phyloP scores from a whole-genome alignment of 2,888 invertebrate genomes.

The Hirudinaria manillensis region DNA sequence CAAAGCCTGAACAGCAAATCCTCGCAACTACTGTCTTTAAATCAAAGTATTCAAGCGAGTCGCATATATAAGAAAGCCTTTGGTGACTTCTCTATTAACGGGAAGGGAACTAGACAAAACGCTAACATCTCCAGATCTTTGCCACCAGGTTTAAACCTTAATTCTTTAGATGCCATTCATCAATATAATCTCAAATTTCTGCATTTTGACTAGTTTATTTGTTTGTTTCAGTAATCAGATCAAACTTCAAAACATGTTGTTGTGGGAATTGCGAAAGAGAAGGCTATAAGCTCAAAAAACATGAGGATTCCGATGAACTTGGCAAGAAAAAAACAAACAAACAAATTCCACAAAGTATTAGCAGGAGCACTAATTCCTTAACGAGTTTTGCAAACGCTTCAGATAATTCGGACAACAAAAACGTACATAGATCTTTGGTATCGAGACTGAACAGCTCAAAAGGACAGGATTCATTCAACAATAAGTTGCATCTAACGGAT shows the following conservation, averaged over 20 bases:
- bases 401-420: no score
- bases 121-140: neutral
- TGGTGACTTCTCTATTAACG: neutral
- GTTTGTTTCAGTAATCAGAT: neutral
- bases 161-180: neutral
- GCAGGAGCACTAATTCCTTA: no score
- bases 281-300: no score
- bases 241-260: neutral
- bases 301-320: no score
- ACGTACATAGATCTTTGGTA: no score
- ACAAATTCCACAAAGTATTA: no score
- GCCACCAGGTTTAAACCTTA: neutral
- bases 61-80: neutral
- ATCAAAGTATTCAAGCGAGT: neutral
- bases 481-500: neutral
- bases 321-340: no score
- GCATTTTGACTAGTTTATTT: neutral
- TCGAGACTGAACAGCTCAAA: no score
- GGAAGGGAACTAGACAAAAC: no score
- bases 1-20: neutral
- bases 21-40: neutral
- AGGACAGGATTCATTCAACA: neutral
- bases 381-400: no score
- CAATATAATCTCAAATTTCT: neutral
- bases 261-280: no score